A percentile compares a stretch with the other conserved stretches of the same genome.
These are phyloP conservation scores for Patella caerulea DNA, from an alignment of 2,888 invertebrate genomes.

Conservation along the genomic window DNA sequence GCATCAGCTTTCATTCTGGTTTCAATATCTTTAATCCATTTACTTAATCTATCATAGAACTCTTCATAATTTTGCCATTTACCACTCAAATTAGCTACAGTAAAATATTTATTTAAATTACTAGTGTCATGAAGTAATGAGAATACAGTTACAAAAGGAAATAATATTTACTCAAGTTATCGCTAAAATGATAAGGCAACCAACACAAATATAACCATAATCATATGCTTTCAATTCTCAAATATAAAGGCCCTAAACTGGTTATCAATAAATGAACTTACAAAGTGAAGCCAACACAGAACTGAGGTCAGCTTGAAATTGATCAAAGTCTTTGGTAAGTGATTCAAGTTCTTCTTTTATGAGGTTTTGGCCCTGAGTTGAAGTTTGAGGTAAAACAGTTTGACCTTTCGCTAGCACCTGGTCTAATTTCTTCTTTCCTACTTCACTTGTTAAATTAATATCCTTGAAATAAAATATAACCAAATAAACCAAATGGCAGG, in stretches of 20 bases:
- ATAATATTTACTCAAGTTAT: too few relatives aligned
- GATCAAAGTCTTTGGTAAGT: conserved; percentile 59
- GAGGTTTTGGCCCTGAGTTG: conserved; percentile 84
- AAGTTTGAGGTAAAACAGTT: conserved; percentile 77
- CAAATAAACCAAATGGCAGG: too few relatives aligned
- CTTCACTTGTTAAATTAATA: conserved; percentile 83
- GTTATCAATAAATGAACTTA: conserved; percentile 29
- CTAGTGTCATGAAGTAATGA: too few relatives aligned
- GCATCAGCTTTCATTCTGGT: conserved; percentile 89
- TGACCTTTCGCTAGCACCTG: conserved; percentile 83
- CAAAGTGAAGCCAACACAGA: conserved; percentile 52
- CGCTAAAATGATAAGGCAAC: not conserved
- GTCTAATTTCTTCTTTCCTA: conserved; percentile 84
- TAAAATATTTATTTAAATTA: not conserved
- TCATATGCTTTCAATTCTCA: not conserved
- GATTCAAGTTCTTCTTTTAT: conserved; percentile 62
- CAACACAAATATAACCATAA: not conserved
- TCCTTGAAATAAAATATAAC: conserved; percentile 73
- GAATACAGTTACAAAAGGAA: too few relatives aligned
- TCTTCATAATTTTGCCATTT: conserved; percentile 88
- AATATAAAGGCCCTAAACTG: not conserved
- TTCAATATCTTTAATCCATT: conserved; percentile 90
- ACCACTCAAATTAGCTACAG: conserved; percentile 79
- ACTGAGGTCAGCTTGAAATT: conserved; percentile 55
- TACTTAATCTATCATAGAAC: conserved; percentile 82